Percentiles rank a stretch among this genome's conserved stretches.
Conservation (phyloP, 2,888 invertebrate species). For the Troglohyphantes excavatus region DNA sequence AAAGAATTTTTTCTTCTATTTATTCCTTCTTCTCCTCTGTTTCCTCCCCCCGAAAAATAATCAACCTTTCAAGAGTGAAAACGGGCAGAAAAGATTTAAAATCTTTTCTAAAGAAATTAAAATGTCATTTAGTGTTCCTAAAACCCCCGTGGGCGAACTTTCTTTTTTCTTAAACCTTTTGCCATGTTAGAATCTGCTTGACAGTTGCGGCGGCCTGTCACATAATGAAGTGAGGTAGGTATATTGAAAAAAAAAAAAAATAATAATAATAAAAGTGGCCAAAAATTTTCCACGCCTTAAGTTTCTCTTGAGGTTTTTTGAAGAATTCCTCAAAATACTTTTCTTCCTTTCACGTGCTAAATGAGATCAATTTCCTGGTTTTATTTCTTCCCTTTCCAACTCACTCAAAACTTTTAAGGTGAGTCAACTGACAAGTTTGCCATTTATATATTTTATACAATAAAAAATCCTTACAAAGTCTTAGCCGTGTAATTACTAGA, state of each 20-base stretch:
- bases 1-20: slow-evolving; percentile 13
- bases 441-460: slow-evolving; percentile 13
- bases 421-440: slow-evolving; percentile 40
- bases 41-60: slow-evolving; percentile 22
- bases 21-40: background rate
- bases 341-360: slow-evolving; percentile 31
- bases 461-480: slow-evolving; percentile 34
- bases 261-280: slow-evolving; percentile 9
- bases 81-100: slow-evolving; percentile 30
- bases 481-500: slow-evolving; percentile 60
- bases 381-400: background rate
- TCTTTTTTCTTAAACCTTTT: background rate
- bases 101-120: slow-evolving; percentile 60
- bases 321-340: slow-evolving; percentile 30
- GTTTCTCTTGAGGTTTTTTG: slow-evolving; percentile 11
- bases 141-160: slow-evolving; percentile 44
- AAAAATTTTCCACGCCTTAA: slow-evolving; percentile 30
- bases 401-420: slow-evolving; percentile 26
- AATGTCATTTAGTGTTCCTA: slow-evolving; percentile 67
- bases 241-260: slow-evolving; percentile 21
- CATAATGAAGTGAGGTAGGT: slow-evolving; percentile 29
- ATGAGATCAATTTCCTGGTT: slow-evolving; percentile 36
- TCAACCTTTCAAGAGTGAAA: slow-evolving; percentile 50
- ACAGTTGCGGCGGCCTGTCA: slow-evolving; percentile 47
- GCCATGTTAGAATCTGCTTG: slow-evolving; percentile 15